phyloP scores from a whole-genome alignment of 2,797 vertebrate genomes.

The Heterohyrax brucei region DNA sequence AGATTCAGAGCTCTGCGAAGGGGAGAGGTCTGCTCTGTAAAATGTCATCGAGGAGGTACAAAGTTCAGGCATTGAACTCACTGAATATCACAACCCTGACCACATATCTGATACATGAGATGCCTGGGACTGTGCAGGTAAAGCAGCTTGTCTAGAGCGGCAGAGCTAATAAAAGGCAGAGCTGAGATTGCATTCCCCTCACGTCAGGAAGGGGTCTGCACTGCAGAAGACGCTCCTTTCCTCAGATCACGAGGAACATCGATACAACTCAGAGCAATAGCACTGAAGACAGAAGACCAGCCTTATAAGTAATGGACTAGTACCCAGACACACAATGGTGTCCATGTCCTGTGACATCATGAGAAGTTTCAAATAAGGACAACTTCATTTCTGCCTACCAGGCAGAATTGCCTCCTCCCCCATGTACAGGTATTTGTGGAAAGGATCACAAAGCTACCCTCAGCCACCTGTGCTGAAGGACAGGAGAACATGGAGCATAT shows the following conservation, averaged over 20 bases:
- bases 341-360: fast-evolving
- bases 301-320: fast-evolving
- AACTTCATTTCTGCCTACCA: fast-evolving
- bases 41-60: too few species aligned
- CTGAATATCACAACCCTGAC: not conserved
- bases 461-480: not conserved
- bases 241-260: not conserved
- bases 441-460: fast-evolving
- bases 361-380: fast-evolving
- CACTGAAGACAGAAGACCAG: too few species aligned
- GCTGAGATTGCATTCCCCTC: fast-evolving
- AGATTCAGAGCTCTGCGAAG: too few species aligned
- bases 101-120: not conserved
- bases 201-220: fast-evolving
- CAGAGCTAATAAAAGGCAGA: not conserved
- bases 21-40: too few species aligned
- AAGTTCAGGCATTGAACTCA: not conserved
- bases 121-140: not conserved
- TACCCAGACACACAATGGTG: fast-evolving
- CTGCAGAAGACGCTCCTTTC: fast-evolving
- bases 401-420: fast-evolving
- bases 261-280: not conserved
- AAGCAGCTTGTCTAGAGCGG: fast-evolving
- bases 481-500: not conserved
- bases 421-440: fast-evolving